Evolutionary conservation across 2,888 invertebrate species (phyloP).

Genomic region (Cataglyphis rosenhaueri): DNA sequence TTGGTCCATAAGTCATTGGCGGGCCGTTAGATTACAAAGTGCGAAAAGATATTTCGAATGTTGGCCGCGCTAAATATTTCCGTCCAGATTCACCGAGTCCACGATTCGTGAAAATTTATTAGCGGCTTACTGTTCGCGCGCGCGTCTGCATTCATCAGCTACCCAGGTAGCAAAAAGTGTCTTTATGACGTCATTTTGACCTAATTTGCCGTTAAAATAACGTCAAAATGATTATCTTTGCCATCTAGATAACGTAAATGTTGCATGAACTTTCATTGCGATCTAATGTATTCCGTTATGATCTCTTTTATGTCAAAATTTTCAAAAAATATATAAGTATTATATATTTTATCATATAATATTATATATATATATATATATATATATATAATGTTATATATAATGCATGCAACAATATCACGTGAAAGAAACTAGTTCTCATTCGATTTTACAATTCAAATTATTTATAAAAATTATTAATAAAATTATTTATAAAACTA

Average conservation of each 20-base stretch:
- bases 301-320: conserved; percentile 6
- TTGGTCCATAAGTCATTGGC: conserved; percentile 51
- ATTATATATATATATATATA: too few relatives aligned
- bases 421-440: neutral
- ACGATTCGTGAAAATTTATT: conserved; percentile 19
- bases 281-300: neutral
- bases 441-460: neutral
- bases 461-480: neutral
- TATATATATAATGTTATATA: too few relatives aligned
- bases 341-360: neutral
- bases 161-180: too few relatives aligned
- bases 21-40: conserved; percentile 40
- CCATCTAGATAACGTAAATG: neutral
- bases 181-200: too few relatives aligned
- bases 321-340: neutral
- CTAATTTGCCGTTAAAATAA: too few relatives aligned
- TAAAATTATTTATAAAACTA: neutral
- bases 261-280: neutral
- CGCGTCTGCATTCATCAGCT: neutral
- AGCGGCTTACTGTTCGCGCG: neutral
- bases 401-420: neutral
- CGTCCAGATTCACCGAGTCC: neutral
- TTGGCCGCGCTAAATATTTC: conserved; percentile 21
- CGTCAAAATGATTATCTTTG: too few relatives aligned
- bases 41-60: conserved; percentile 40